Conservation (phyloP, 2,888 invertebrate genomes). For the Diloba caeruleocephala region DNA sequence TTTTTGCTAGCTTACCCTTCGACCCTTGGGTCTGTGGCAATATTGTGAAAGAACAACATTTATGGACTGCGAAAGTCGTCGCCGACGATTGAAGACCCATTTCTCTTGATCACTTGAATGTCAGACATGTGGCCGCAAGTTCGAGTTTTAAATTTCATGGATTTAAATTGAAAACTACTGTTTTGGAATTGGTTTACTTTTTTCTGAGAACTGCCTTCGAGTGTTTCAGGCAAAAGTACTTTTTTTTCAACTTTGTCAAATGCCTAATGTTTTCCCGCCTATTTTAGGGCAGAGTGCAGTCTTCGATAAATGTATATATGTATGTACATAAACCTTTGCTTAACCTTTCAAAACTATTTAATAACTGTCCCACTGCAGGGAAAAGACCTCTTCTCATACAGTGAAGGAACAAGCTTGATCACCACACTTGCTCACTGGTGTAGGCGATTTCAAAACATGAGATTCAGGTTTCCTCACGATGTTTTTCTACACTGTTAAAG, state of each 20-base stretch:
- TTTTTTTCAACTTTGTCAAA: neutral
- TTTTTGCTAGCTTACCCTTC: slow-evolving; percentile 33
- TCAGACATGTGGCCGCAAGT: slow-evolving; percentile 39
- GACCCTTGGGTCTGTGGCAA: slow-evolving; percentile 52
- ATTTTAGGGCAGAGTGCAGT: no score
- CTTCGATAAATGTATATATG: no score
- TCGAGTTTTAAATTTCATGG: slow-evolving; percentile 33
- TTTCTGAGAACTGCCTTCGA: slow-evolving; percentile 3
- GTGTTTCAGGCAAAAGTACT: neutral
- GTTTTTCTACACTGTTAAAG: no score
- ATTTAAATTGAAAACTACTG: slow-evolving; percentile 44
- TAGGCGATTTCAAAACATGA: no score
- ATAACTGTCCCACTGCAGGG: no score
- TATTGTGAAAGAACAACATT: slow-evolving; percentile 82
- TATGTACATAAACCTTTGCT: no score
- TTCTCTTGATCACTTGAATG: slow-evolving; percentile 51
- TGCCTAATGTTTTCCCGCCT: no score
- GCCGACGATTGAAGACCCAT: slow-evolving; percentile 63
- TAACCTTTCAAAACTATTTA: no score
- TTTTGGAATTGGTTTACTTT: slow-evolving; percentile 31
- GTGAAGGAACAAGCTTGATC: no score
- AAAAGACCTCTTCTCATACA: no score
- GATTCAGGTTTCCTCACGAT: no score
- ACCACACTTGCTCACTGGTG: no score
- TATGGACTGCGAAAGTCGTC: slow-evolving; percentile 75